Evolutionary conservation across 1,140 invertebrate species (phyloP).

Genomic region (Onthophagus taurus): DNA sequence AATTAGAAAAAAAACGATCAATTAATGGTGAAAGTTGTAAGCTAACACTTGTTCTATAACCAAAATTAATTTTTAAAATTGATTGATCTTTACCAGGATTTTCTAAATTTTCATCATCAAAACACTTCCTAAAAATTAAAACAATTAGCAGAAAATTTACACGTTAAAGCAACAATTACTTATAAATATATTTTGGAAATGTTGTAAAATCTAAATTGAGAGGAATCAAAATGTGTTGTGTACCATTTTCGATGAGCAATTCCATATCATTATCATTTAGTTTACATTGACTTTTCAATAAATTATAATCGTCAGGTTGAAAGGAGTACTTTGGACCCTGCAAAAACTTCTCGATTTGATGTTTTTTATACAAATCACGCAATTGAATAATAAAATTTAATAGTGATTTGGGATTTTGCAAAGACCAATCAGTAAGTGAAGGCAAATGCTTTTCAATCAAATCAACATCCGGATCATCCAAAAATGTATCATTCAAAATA

Average conservation of each 20-base stretch:
- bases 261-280: slow-evolving; percentile 31
- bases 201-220: slow-evolving; percentile 28
- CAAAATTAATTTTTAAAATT: too few relatives aligned
- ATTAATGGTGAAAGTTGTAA: too few relatives aligned
- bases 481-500: slow-evolving; percentile 33
- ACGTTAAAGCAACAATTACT: too few relatives aligned
- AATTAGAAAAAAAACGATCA: too few relatives aligned
- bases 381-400: slow-evolving; percentile 31
- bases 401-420: slow-evolving; percentile 30
- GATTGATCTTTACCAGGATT: too few relatives aligned
- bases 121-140: too few relatives aligned
- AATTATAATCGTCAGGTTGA: too few relatives aligned
- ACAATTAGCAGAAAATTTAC: too few relatives aligned
- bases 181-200: slow-evolving; percentile 30
- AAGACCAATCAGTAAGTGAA: slow-evolving; percentile 31
- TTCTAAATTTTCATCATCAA: too few relatives aligned
- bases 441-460: slow-evolving; percentile 29
- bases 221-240: slow-evolving; percentile 31
- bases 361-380: slow-evolving; percentile 30
- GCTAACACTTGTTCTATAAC: too few relatives aligned
- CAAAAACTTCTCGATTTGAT: slow-evolving; percentile 20
- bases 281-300: too few relatives aligned
- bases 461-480: slow-evolving; percentile 29
- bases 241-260: slow-evolving; percentile 28
- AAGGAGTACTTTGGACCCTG: neutral